phyloP scores from a whole-genome alignment of 2,797 vertebrate species.

The Jordanella pulchra region DNA sequence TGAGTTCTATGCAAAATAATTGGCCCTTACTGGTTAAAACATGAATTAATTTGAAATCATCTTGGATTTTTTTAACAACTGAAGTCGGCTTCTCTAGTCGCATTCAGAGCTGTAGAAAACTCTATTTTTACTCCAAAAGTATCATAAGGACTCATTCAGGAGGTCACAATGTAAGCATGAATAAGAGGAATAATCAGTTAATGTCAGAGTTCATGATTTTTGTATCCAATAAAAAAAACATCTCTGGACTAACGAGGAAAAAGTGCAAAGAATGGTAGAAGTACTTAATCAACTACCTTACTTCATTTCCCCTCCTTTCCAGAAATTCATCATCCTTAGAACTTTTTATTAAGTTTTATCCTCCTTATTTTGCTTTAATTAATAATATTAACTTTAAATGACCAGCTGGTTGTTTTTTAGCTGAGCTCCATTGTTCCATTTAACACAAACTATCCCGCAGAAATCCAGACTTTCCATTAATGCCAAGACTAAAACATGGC shows the following conservation, averaged over 20 bases:
- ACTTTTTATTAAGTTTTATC: not conserved
- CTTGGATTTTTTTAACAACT: too few relatives aligned
- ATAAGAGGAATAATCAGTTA: not conserved
- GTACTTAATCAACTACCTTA: not conserved
- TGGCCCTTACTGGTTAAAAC: too few relatives aligned
- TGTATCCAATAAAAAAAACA: too few relatives aligned
- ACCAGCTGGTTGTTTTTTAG: conserved; percentile 1
- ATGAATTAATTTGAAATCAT: too few relatives aligned
- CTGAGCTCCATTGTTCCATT: not conserved
- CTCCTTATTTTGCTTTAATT: not conserved
- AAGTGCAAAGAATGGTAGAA: too few relatives aligned
- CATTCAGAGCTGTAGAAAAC: too few relatives aligned
- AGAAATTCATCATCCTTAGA: not conserved
- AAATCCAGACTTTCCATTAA: not conserved
- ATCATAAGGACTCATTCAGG: too few relatives aligned
- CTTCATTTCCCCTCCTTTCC: not conserved
- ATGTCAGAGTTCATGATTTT: not conserved
- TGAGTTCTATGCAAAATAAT: too few relatives aligned
- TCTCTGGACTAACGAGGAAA: too few relatives aligned
- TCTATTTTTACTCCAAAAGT: too few relatives aligned
- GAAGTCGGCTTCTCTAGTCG: too few relatives aligned
- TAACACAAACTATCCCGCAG: not conserved
- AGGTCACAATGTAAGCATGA: not conserved
- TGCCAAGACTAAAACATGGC: conserved; percentile 4
- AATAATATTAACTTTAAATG: not conserved